These are phyloP conservation scores for Tiliqua scincoides DNA, from an alignment of 2,113 vertebrate species.

Conservation along the genomic window DNA sequence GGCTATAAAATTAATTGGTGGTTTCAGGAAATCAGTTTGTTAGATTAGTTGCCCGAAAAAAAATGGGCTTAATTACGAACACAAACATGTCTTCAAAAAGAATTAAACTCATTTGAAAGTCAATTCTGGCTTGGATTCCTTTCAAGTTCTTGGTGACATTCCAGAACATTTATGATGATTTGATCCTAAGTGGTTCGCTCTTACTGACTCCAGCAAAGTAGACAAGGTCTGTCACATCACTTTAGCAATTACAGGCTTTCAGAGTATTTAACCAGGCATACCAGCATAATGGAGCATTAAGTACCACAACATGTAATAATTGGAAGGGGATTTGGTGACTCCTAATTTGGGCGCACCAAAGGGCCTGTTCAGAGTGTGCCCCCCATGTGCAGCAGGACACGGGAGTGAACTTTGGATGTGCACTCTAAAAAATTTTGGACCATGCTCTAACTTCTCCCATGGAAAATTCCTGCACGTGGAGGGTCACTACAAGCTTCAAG, in stretches of 20 bases:
- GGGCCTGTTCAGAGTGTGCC: neutral
- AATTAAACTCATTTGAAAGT: slow-evolving; percentile 17
- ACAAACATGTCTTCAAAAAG: slow-evolving; percentile 15
- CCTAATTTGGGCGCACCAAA: neutral
- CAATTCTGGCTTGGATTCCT: slow-evolving; percentile 1
- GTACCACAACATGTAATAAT: neutral
- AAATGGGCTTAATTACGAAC: slow-evolving; percentile 2
- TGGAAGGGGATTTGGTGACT: neutral
- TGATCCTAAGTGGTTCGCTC: slow-evolving; percentile 2
- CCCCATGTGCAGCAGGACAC: neutral
- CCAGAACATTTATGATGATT: slow-evolving; percentile 17
- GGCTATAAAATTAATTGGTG: slow-evolving; percentile 19
- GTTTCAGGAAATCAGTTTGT: slow-evolving; percentile 4
- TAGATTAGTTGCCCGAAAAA: slow-evolving; percentile 8
- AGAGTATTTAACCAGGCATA: neutral
- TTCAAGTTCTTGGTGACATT: slow-evolving; percentile 19
- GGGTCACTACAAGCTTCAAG: neutral
- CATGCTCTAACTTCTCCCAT: neutral
- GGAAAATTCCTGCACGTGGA: no score
- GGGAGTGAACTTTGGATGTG: neutral
- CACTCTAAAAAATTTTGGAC: neutral
- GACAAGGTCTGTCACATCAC: neutral
- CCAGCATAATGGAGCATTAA: neutral
- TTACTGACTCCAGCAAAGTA: neutral
- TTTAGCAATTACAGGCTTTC: slow-evolving; percentile 16